Base-by-base conservation (phyloP, 2,888 invertebrate species). In the Sphecodes monilicornis region DNA sequence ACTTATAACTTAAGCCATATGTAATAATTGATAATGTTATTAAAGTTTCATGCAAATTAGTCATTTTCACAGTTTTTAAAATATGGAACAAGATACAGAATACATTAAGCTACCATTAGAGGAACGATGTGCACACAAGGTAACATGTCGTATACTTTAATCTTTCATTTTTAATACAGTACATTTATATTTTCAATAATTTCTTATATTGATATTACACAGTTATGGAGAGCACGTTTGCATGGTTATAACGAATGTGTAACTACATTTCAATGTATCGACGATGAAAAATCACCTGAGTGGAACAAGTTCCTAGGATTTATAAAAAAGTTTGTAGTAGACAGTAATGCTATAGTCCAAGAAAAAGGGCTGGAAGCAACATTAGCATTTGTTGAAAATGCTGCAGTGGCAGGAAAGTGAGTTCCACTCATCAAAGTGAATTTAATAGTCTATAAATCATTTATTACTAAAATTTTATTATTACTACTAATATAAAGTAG, bases 281-380 rank as follows among this genome's bases (percentile, higher is more conserved):
- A 97, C 92, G 98, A 98, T 95, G 99, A 99, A 93, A 99, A 99
- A 94, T 98, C 98, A 60, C 97, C 98, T 0, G 99, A 99, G 94
- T 99, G 99, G 97, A 97, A 96, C 91, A 99, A 98, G 95, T 99
- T 97, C 95, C 95, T 98, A 18, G 98, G 98, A 13, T 95, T 99
- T 70, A 97, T 99, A 54, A 99, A 99, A 94, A 99, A 99, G 95
- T 98, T 99, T 96, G 98, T 99, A 0, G 95, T 96, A 0, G 99
- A 99, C 94, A 98, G 97, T 91, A 99, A 99, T 97, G 99, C 97
- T 26, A 97, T 98, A 85, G 99, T 99, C 1, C 99, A 99, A 94
- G 99, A 99, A 93, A 99, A 98, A 95, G 99, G 98, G 22, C 94
- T 99, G 90, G 99, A 99, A 93, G 98, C 99, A 13, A 97, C 98